phyloP scores from a whole-genome alignment of 2,888 invertebrate species.

The Xestia sexstrigata region DNA sequence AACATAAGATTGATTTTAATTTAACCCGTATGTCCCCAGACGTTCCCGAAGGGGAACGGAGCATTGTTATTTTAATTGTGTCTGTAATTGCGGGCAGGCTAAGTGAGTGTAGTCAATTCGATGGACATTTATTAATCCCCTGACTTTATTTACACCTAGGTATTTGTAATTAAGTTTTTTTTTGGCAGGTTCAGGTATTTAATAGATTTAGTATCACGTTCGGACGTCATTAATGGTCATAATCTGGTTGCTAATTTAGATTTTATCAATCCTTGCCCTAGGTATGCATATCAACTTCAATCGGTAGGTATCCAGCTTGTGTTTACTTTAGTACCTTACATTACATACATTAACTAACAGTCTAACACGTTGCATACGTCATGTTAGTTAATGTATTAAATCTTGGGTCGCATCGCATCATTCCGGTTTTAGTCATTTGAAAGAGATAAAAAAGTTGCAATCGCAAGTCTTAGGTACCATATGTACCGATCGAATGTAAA shows the following conservation, averaged over 20 bases:
- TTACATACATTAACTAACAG: background rate
- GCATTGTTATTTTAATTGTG: no score
- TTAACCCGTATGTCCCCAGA: no score
- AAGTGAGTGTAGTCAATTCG: background rate
- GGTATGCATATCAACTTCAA: slow-evolving; percentile 17
- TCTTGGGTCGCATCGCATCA: background rate
- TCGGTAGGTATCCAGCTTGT: background rate
- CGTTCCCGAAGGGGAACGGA: no score
- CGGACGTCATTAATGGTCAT: slow-evolving; percentile 13
- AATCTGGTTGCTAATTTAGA: slow-evolving; percentile 26
- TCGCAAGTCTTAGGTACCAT: background rate
- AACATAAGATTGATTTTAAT: background rate
- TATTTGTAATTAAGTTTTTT: background rate
- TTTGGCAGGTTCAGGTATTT: background rate
- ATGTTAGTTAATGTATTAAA: no score
- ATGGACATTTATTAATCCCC: background rate
- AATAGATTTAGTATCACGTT: slow-evolving; percentile 14
- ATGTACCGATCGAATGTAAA: background rate
- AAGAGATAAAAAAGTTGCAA: background rate
- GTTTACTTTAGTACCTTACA: background rate
- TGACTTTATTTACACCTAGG: background rate
- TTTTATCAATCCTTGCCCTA: slow-evolving; percentile 19
- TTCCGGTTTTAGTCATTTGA: slow-evolving; percentile 6
- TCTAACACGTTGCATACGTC: background rate
- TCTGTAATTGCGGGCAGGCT: no score